These are phyloP conservation scores for Lasioglossum lativentre DNA, from an alignment of 2,888 invertebrate species.

Conservation along the genomic window DNA sequence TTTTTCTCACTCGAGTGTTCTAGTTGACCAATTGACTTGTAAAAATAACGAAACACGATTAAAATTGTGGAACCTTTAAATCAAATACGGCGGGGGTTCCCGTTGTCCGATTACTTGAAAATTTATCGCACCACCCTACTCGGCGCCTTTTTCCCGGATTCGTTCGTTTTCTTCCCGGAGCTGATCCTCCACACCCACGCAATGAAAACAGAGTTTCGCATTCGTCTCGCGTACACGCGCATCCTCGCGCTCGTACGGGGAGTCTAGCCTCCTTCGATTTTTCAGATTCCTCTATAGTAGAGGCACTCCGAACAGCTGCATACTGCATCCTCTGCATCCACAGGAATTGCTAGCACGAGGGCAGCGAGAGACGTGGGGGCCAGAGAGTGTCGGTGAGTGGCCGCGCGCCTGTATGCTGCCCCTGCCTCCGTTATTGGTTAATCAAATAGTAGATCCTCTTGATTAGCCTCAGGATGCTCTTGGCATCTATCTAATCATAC, in stretches of 20 bases:
- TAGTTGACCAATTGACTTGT: too few relatives aligned
- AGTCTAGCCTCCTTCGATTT: slow-evolving; percentile 12
- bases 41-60: not conserved
- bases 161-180: slow-evolving; percentile 9
- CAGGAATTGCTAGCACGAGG: slow-evolving; percentile 22
- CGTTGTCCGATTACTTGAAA: too few relatives aligned
- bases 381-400: slow-evolving; percentile 29
- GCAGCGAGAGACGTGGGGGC: not conserved
- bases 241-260: not conserved
- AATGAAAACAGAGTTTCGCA: not conserved
- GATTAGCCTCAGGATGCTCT: slow-evolving; percentile 61
- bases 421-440: slow-evolving; percentile 63
- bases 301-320: not conserved
- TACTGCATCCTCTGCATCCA: slow-evolving; percentile 1
- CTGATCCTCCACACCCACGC: slow-evolving; percentile 8
- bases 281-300: slow-evolving; percentile 11
- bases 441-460: slow-evolving; percentile 67
- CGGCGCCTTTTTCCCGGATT: not conserved
- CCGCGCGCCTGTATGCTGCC: slow-evolving; percentile 31
- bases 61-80: not conserved
- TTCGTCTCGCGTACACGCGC: slow-evolving; percentile 15
- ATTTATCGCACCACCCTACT: too few relatives aligned
- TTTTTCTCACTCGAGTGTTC: too few relatives aligned
- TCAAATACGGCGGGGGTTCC: not conserved
- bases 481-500: slow-evolving; percentile 60